A percentile compares a stretch with the other conserved stretches of the same genome.
These are phyloP conservation scores for Diadegma fenestrale DNA, from an alignment of 2,888 invertebrate species.

Conservation along the genomic window DNA sequence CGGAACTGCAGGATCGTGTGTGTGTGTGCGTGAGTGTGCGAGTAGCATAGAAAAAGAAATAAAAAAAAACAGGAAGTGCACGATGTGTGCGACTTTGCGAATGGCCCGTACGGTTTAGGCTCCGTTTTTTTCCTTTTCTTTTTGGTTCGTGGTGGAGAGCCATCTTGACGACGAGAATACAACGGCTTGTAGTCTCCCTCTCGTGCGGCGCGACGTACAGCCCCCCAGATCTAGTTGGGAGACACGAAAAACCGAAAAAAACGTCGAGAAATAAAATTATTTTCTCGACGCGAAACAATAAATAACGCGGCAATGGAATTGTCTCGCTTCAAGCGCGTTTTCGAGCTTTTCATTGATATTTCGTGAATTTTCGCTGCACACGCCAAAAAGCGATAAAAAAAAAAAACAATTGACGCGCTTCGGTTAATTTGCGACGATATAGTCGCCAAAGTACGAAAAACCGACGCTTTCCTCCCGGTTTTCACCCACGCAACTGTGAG, in stretches of 20 bases:
- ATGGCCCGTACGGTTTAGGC: conserved; percentile 34
- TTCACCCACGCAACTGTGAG: conserved; percentile 31
- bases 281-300: conserved; percentile 24
- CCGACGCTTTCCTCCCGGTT: conserved; percentile 38
- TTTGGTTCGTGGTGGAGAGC: conserved; percentile 73
- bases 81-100: conserved; percentile 48
- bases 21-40: conserved; percentile 21
- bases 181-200: conserved; percentile 72
- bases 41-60: conserved; percentile 1
- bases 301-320: conserved; percentile 73
- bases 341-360: conserved; percentile 36
- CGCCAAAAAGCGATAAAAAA: conserved; percentile 6
- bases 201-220: conserved; percentile 61
- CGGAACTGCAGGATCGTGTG: conserved; percentile 18
- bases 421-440: conserved; percentile 29
- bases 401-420: conserved; percentile 50
- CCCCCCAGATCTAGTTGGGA: conserved; percentile 51
- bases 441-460: conserved; percentile 34
- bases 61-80: conserved; percentile 53
- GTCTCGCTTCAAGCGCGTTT: conserved; percentile 68
- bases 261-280: conserved; percentile 22
- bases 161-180: conserved; percentile 77
- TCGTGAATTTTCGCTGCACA: conserved; percentile 43
- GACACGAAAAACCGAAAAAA: neutral
- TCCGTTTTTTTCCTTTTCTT: conserved; percentile 43